Percentiles rank a stretch among this genome's conserved stretches.
phyloP scores from a whole-genome alignment of 2,113 vertebrate genomes.

The mouse (Mus musculus) region DNA sequence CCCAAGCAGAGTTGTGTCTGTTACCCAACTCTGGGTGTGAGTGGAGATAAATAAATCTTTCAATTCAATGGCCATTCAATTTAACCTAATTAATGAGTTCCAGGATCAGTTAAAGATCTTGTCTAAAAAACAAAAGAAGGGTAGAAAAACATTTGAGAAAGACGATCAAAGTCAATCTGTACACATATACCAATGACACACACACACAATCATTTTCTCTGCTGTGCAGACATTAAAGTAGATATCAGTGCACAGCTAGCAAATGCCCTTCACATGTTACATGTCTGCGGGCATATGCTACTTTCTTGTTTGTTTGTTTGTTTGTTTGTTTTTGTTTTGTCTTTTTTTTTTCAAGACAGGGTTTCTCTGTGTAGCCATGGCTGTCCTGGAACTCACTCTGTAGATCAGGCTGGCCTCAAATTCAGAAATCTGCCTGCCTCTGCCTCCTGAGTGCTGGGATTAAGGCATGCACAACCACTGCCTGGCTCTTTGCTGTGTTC shows the following conservation, averaged over 20 bases:
- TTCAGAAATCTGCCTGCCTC: too few species aligned
- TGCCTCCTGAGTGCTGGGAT: too few species aligned
- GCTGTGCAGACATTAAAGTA: slow-evolving; percentile 8
- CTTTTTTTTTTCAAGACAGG: too few species aligned
- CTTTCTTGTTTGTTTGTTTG: not conserved
- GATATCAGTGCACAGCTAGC: not conserved
- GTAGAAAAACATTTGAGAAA: not conserved
- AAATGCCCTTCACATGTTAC: not conserved
- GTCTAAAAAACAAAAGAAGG: not conserved
- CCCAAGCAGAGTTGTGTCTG: not conserved
- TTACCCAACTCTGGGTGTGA: not conserved
- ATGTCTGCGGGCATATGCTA: not conserved
- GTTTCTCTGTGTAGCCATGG: too few species aligned
- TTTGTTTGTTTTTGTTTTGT: too few species aligned
- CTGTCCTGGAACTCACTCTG: too few species aligned
- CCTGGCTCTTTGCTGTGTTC: not conserved
- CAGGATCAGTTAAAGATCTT: not conserved
- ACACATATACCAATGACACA: too few species aligned
- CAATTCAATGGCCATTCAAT: not conserved
- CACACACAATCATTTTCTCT: not conserved
- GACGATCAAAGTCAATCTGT: not conserved
- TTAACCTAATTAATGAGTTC: not conserved
- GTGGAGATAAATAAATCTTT: not conserved
- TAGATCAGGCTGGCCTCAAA: too few species aligned
- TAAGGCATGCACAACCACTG: too few species aligned